phyloP scores from a whole-genome alignment of 2,113 vertebrate genomes.

The Microtus pennsylvanicus region DNA sequence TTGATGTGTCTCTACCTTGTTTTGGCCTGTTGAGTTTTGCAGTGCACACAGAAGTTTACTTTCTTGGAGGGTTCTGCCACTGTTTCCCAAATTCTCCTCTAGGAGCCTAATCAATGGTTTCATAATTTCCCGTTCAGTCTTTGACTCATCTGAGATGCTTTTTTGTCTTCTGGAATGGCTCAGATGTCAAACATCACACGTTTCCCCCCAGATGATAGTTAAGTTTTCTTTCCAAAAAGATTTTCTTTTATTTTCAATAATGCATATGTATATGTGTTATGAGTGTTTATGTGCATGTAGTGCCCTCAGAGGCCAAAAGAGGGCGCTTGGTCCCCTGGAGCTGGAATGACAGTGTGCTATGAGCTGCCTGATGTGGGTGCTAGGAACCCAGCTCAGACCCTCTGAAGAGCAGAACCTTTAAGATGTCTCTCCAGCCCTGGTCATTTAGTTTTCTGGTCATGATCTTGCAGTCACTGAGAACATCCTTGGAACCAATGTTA shows the following conservation, averaged over 20 bases:
- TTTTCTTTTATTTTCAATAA: neutral
- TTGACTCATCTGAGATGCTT: slow-evolving; percentile 23
- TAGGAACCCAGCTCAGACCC: neutral
- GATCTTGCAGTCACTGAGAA: neutral
- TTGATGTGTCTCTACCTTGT: neutral
- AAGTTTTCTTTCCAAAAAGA: neutral
- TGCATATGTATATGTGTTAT: neutral
- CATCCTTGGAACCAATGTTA: neutral
- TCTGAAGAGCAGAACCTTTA: neutral
- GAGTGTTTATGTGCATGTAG: neutral
- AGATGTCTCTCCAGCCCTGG: neutral
- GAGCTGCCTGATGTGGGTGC: neutral
- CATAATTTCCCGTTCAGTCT: slow-evolving; percentile 9
- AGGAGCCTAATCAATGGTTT: slow-evolving; percentile 1
- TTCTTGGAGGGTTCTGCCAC: neutral
- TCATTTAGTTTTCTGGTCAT: slow-evolving; percentile 40
- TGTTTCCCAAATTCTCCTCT: neutral
- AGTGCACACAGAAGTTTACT: neutral
- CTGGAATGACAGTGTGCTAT: neutral
- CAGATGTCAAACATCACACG: slow-evolving; percentile 43
- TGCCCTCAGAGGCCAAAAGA: neutral
- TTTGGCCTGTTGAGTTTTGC: slow-evolving; percentile 45
- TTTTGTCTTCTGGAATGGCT: slow-evolving; percentile 9
- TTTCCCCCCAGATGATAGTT: slow-evolving; percentile 18
- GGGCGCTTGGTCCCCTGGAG: neutral